Percentiles rank a stretch among this genome's conserved stretches.
phyloP scores from a whole-genome alignment of 2,888 invertebrate genomes.

The Acleris laterana region DNA sequence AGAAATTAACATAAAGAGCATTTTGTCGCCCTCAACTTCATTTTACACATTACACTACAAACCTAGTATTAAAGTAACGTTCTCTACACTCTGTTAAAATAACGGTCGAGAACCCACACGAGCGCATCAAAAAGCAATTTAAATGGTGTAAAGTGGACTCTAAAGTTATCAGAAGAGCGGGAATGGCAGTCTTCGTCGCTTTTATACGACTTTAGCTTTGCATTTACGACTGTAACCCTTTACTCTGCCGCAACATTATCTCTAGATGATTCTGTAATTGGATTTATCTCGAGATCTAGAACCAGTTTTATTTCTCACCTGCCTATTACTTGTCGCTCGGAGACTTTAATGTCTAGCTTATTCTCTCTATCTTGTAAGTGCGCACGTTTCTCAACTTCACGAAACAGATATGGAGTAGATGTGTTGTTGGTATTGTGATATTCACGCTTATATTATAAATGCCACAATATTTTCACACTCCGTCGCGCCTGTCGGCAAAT shows the following conservation, averaged over 20 bases:
- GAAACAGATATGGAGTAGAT: constrained; percentile 19
- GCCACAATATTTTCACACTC: constrained; percentile 68
- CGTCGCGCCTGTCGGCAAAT: constrained; percentile 46
- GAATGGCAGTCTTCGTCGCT: constrained; percentile 17
- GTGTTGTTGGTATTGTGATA: background rate
- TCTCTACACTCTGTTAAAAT: background rate
- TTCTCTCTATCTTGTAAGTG: constrained; percentile 16
- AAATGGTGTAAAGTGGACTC: constrained; percentile 17
- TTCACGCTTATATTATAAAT: constrained; percentile 47
- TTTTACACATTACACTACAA: background rate
- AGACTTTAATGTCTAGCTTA: background rate
- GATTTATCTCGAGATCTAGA: constrained; percentile 46
- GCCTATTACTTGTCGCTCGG: constrained; percentile 32
- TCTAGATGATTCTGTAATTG: constrained; percentile 46
- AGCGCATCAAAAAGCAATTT: constrained; percentile 27
- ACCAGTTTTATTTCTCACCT: constrained; percentile 31
- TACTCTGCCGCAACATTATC: constrained; percentile 38
- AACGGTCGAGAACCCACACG: constrained; percentile 6
- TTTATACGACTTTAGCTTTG: constrained; percentile 32
- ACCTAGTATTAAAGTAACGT: background rate
- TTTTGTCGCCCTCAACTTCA: background rate
- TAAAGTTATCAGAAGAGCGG: constrained; percentile 12
- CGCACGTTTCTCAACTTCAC: constrained; percentile 10
- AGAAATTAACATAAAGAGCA: background rate
- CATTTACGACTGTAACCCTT: constrained; percentile 42